These are phyloP conservation scores for Brachionus asplanchnoidis DNA, from an alignment of 1,140 invertebrate species.

Conservation along the genomic window DNA sequence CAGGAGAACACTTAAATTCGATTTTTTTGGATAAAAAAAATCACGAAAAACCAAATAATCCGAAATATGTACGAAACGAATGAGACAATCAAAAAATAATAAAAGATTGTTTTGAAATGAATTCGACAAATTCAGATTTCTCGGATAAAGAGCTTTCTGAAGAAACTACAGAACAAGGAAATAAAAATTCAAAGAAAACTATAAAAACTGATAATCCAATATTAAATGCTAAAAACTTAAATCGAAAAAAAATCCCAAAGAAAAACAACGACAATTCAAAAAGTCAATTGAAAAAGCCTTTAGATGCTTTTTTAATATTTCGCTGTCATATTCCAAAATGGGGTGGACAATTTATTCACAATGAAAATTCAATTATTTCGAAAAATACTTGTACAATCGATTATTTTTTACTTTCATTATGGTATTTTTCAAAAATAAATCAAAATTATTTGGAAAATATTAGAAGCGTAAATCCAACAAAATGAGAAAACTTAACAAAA, in stretches of 20 bases:
- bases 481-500: not conserved
- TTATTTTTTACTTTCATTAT: conserved; percentile 9
- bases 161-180: not conserved
- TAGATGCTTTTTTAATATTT: conserved; percentile 18
- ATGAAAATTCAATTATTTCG: not conserved
- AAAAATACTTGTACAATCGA: conserved; percentile 23
- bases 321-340: not conserved
- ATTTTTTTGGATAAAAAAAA: too few relatives aligned
- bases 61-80: too few relatives aligned
- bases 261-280: conserved; percentile 9
- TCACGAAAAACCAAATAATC: too few relatives aligned
- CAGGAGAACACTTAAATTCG: too few relatives aligned
- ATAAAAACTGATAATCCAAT: not conserved
- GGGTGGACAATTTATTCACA: not conserved
- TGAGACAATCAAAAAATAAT: too few relatives aligned
- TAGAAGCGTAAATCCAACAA: not conserved
- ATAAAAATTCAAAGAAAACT: not conserved
- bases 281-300: conserved; percentile 8
- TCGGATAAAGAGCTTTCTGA: conserved; percentile 3
- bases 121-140: too few relatives aligned
- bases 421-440: not conserved
- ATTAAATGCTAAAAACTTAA: conserved; percentile 9
- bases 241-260: too few relatives aligned
- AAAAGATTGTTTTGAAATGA: too few relatives aligned
- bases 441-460: conserved; percentile 2